Evolutionary conservation across 2,888 invertebrate species (phyloP), one percentile per base, ranked within the genome.

Genomic region (Plagiodera versicolora): DNA sequence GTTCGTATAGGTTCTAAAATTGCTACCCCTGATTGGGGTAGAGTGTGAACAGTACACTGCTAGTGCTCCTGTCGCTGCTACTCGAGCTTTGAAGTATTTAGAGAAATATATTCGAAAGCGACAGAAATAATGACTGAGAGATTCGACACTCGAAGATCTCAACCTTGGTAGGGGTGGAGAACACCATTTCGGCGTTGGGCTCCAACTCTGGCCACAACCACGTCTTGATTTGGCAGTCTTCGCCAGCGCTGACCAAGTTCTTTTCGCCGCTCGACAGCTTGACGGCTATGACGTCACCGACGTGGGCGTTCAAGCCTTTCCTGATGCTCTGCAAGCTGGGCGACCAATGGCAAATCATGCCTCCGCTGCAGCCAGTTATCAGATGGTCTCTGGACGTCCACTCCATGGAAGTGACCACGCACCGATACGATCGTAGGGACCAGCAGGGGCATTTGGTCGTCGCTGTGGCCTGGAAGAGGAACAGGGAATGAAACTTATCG

Each of bases 211-310:
- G 73, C 64, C 65, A 67, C 9, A 18, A 64, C 70, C 72, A 72
- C 17, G 74, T 58, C 16, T 62, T 65, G 6, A 74, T 64, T 9
- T 48, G 52, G 16, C 67, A 60, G 56, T 71, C 70, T 2, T 61
- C 35, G 5, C 70, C 70, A 19, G 67, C 66, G 32, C 70, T 68
- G n/a, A 70, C 71, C 24, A 75, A 48, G 57, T 66, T 72, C 5
- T 62, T 65, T 45, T 70, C 71, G 18, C 66, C 60, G 35, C 72
- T 71, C 0, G 75, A 74, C 5, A 68, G 67, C 16, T 68, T 60
- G 16, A 72, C 59, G 35, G 64, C 67, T n/a, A 72, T 60, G 24
- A 74, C 70, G 14, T 61, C 58, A 9, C 60, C 60, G 4, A 35
- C 46, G 52, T 74, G 70, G 2, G 69, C 67, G 2, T 10, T 17